Evolutionary conservation across 2,888 invertebrate genomes (phyloP), one percentile per base, ranked within the genome.

Genomic region (Bimastos eiseni): DNA sequence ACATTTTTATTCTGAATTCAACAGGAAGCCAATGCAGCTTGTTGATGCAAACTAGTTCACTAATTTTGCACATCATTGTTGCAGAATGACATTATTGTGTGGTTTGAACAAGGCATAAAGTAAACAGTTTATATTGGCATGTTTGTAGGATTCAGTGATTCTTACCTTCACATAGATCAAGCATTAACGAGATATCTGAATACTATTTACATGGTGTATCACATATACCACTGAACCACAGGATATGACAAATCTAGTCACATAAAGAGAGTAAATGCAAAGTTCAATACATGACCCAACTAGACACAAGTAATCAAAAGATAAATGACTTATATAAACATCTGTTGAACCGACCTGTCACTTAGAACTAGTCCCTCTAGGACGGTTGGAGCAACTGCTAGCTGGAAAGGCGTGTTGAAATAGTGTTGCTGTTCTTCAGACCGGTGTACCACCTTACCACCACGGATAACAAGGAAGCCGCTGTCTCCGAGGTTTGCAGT

Each of bases 401-500:
- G 96, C 95, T 99, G 99, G 96, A 98, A 99, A 8, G 99, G 99
- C 83, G 99, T 99, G 96, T 99, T 99, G 95, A 99, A 99, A 96
- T 99, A 99, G 95, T 99, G 99, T 94, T 98, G 98, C 94, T 99
- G 99, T 95, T 99, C 99, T 94, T 97, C 97, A 11, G 98, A 98
- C 92, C 98, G 97, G 95, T 98, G 97, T 41, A 99, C 97, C 36
- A 99, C 93, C 91, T 94, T 93, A 21, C 91, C 91, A 38, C 88
- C 44, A 55, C 93, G 90, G 36, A 93, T 91, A 33, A 93, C 92
- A 83, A 92, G 38, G 89, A 91, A 93, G 37, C 99, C 99, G 94
- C 98, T 98, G 96, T 99, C 99, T n/a, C 99, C 99, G 93, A 99
- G 97, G 96, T 99, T 99, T 90, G 99, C 99, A 30, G 99, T 97